phyloP scores from a whole-genome alignment of 2,113 vertebrate genomes.

The Pluvianellus socialis region DNA sequence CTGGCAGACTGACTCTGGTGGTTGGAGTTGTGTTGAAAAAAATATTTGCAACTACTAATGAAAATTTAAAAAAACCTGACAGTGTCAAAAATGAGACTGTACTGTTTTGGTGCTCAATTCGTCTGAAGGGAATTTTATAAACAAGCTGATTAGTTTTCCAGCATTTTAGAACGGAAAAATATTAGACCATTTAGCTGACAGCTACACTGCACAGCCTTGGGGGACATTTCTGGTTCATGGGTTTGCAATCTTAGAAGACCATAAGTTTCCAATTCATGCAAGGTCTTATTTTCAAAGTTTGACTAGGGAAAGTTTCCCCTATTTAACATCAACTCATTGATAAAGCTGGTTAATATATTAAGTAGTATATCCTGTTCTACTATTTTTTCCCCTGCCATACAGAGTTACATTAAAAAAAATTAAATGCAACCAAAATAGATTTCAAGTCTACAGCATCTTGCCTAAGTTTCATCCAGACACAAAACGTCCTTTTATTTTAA shows the following conservation, averaged over 20 bases:
- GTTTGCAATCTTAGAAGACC: background rate
- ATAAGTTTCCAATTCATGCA: background rate
- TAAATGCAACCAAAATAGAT: background rate
- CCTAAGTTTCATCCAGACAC: background rate
- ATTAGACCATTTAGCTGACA: background rate
- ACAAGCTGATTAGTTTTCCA: background rate
- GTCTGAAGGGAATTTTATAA: background rate
- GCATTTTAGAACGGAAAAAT: background rate
- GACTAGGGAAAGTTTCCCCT: background rate
- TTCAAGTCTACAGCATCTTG: background rate
- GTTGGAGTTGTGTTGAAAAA: background rate
- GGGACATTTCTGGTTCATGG: background rate
- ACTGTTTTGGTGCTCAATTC: background rate
- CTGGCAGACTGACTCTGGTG: background rate
- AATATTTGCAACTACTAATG: background rate
- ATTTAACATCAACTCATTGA: background rate
- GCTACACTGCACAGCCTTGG: background rate
- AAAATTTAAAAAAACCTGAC: background rate
- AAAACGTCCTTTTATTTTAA: background rate
- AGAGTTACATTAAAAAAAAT: background rate
- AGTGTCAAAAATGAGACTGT: background rate
- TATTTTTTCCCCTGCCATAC: background rate
- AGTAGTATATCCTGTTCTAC: background rate
- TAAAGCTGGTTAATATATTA: background rate
- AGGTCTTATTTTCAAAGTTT: background rate